These are phyloP conservation scores for Yponomeuta sedellus DNA, from an alignment of 2,888 invertebrate species.

Conservation along the genomic window DNA sequence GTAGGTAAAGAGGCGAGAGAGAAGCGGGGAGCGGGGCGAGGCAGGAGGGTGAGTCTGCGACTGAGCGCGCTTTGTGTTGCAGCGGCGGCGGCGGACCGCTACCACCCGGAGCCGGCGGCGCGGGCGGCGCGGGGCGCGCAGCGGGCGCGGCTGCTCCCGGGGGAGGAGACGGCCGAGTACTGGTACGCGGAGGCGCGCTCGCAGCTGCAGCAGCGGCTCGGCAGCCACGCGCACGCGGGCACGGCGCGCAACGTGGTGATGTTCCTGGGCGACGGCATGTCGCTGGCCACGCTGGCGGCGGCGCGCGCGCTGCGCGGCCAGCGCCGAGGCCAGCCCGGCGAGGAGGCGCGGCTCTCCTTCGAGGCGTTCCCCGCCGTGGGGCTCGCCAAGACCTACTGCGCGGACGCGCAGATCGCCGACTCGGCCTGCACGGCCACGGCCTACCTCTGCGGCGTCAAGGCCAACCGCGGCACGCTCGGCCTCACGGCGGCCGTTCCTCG, in stretches of 20 bases:
- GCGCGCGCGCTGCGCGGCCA: constrained; percentile 78
- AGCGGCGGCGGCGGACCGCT: not conserved
- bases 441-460: constrained; percentile 81
- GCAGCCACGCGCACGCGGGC: constrained; percentile 31
- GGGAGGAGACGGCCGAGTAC: constrained; percentile 34
- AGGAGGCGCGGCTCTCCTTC: constrained; percentile 76
- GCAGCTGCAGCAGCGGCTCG: constrained; percentile 48
- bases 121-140: not conserved
- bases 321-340: constrained; percentile 68
- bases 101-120: not conserved
- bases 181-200: constrained; percentile 67
- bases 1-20: too few relatives aligned
- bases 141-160: constrained; percentile 14
- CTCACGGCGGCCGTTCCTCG: constrained; percentile 78
- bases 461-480: constrained; percentile 80
- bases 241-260: constrained; percentile 77
- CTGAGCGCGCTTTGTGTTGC: too few relatives aligned
- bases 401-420: constrained; percentile 80
- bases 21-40: too few relatives aligned
- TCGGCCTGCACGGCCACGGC: constrained; percentile 68
- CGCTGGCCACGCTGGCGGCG: constrained; percentile 58
- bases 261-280: constrained; percentile 84
- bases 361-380: constrained; percentile 80
- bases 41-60: too few relatives aligned
- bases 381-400: constrained; percentile 79